A percentile compares a stretch with the other conserved stretches of the same genome.
These are phyloP conservation scores for Heterochromis multidens DNA, from an alignment of 2,113 vertebrate genomes.

Conservation along the genomic window DNA sequence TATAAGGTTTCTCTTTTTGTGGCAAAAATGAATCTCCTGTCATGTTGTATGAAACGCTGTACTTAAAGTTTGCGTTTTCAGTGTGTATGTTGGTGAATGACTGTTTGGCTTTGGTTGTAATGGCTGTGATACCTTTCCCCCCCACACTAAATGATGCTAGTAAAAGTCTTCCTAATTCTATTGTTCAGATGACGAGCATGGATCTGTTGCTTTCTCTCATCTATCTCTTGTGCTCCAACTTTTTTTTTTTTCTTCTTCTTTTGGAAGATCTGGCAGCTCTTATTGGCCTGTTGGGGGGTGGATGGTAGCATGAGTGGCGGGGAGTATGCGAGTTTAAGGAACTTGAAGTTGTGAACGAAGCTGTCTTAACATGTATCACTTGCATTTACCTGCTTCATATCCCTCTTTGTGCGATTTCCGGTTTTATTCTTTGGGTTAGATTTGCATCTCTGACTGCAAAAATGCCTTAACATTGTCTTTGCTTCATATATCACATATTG, in stretches of 20 bases:
- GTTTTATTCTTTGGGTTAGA: not conserved
- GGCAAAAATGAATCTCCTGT: not conserved
- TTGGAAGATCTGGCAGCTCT: constrained; percentile 21
- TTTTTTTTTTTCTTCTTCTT: not conserved
- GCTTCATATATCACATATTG: constrained; percentile 8
- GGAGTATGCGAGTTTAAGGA: not conserved
- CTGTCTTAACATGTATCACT: not conserved
- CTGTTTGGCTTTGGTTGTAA: not conserved
- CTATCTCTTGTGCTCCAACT: not conserved
- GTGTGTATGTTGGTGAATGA: not conserved
- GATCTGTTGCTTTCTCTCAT: not conserved
- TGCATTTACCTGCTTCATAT: not conserved
- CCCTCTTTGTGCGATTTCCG: not conserved
- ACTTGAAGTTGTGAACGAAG: constrained; percentile 13
- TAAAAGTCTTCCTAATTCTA: constrained; percentile 51
- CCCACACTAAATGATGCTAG: not conserved
- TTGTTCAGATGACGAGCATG: constrained; percentile 4
- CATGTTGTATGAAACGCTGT: constrained; percentile 7
- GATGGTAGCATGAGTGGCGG: not conserved
- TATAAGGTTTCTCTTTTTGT: not conserved
- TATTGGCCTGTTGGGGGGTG: not conserved
- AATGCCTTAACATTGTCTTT: constrained; percentile 54
- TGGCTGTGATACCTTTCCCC: not conserved
- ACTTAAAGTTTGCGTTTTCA: not conserved
- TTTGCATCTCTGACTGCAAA: constrained; percentile 20